A percentile compares a stretch with the other conserved stretches of the same genome.
Evolutionary conservation across 2,113 vertebrate genomes (phyloP).

Genomic region (Caranx melampygus): DNA sequence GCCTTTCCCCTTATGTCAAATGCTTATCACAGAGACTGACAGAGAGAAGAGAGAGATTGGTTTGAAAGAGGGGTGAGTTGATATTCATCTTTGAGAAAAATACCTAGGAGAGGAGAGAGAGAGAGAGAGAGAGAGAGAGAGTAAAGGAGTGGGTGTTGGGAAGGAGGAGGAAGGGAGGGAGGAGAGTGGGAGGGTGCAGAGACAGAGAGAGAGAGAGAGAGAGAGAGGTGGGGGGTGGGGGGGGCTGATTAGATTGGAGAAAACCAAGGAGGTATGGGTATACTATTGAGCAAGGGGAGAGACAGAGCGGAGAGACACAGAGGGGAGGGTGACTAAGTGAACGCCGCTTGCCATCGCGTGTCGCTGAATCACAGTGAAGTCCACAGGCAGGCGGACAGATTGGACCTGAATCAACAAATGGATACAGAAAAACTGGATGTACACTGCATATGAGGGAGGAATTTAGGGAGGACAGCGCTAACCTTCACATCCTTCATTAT

Average conservation of each 20-base stretch:
- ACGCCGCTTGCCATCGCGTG: constrained; percentile 80
- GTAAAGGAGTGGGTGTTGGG: constrained; percentile 62
- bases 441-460: constrained; percentile 39
- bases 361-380: constrained; percentile 77
- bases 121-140: constrained; percentile 39
- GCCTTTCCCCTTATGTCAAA: constrained; percentile 59
- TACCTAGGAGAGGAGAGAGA: constrained; percentile 57
- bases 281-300: constrained; percentile 81
- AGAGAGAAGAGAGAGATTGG: constrained; percentile 43
- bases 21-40: constrained; percentile 66
- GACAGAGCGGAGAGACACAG: constrained; percentile 61
- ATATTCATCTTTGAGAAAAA: constrained; percentile 80
- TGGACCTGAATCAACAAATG: constrained; percentile 77
- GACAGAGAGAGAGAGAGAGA: constrained; percentile 38
- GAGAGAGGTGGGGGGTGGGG: constrained; percentile 61
- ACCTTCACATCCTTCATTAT: constrained; percentile 58
- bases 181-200: constrained; percentile 66
- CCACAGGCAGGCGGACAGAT: constrained; percentile 65
- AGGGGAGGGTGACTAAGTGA: constrained; percentile 81
- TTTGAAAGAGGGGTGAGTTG: constrained; percentile 25
- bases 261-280: constrained; percentile 79
- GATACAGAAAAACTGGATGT: constrained; percentile 62
- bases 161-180: constrained; percentile 47
- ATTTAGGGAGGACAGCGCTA: constrained; percentile 36
- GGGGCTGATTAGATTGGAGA: constrained; percentile 83